Conservation (phyloP, 2,888 invertebrate species). For the Meteorus cinctellus region DNA sequence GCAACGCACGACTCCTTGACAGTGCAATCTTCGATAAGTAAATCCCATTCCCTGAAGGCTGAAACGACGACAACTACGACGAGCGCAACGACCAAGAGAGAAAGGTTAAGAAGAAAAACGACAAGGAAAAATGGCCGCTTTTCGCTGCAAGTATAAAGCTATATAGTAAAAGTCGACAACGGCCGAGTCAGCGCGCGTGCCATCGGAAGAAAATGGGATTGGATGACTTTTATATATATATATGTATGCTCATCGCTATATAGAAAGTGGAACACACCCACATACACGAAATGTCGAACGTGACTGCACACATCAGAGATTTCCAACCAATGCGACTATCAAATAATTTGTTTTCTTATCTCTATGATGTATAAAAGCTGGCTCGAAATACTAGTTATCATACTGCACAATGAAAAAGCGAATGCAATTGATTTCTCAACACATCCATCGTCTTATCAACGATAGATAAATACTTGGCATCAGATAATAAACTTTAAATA, state of each 20-base stretch:
- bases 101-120: constrained; percentile 16
- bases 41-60: constrained; percentile 50
- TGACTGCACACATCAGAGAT: constrained; percentile 37
- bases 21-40: constrained; percentile 56
- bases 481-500: too few species aligned
- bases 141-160: constrained; percentile 34
- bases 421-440: too few species aligned
- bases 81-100: constrained; percentile 4
- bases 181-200: constrained; percentile 43
- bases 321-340: constrained; percentile 17
- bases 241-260: constrained; percentile 14
- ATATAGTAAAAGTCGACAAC: constrained; percentile 38
- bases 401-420: too few species aligned
- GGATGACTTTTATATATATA: background rate
- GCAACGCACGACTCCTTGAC: constrained; percentile 47
- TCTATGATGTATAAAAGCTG: background rate
- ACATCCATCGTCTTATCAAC: too few species aligned
- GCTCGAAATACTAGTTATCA: too few species aligned
- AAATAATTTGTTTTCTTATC: constrained; percentile 10
- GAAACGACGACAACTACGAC: constrained; percentile 22
- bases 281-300: constrained; percentile 22
- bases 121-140: constrained; percentile 37
- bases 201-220: constrained; percentile 31
- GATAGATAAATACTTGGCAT: too few species aligned
- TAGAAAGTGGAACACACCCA: constrained; percentile 38